Percentiles rank a stretch among this genome's conserved stretches.
phyloP scores from a whole-genome alignment of 2,888 invertebrate species.

The Perizoma flavofasciatum region DNA sequence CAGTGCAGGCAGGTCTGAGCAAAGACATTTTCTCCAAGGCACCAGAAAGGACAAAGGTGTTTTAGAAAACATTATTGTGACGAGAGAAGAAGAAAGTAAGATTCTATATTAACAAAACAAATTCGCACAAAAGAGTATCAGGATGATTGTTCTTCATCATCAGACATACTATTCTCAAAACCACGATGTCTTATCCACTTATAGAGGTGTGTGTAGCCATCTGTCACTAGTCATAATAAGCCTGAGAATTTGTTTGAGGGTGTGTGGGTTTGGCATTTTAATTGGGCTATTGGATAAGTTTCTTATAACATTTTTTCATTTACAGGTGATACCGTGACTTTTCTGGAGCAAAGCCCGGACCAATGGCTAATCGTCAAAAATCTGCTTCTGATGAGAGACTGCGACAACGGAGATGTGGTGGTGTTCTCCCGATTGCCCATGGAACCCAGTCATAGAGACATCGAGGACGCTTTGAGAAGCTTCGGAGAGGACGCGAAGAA shows the following conservation, averaged over 20 bases:
- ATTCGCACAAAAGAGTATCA: too few species aligned
- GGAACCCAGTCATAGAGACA: constrained; percentile 28
- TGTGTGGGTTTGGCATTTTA: too few species aligned
- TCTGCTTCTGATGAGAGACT: constrained; percentile 59
- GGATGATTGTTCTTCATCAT: too few species aligned
- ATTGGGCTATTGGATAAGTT: too few species aligned
- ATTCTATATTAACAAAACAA: too few species aligned
- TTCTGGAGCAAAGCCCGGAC: constrained; percentile 47
- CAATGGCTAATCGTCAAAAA: constrained; percentile 55
- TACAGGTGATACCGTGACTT: constrained; percentile 38
- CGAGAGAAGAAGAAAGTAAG: constrained; percentile 32
- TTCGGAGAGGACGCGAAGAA: constrained; percentile 45
- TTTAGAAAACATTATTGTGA: constrained; percentile 52
- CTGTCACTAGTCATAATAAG: too few species aligned
- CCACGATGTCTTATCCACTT: too few species aligned
- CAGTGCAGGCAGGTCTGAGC: constrained; percentile 12
- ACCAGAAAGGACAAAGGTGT: constrained; percentile 40
- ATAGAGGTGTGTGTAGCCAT: too few species aligned
- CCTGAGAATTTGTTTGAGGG: too few species aligned
- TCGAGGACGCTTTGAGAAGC: constrained; percentile 40
- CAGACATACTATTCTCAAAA: too few species aligned
- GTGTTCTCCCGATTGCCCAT: constrained; percentile 47
- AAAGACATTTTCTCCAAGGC: constrained; percentile 53
- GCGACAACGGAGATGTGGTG: constrained; percentile 47
- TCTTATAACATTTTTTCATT: background rate